Percentiles rank a stretch among this genome's conserved stretches.
phyloP scores from a whole-genome alignment of 2,888 invertebrate genomes.

The Apotomis capreana region DNA sequence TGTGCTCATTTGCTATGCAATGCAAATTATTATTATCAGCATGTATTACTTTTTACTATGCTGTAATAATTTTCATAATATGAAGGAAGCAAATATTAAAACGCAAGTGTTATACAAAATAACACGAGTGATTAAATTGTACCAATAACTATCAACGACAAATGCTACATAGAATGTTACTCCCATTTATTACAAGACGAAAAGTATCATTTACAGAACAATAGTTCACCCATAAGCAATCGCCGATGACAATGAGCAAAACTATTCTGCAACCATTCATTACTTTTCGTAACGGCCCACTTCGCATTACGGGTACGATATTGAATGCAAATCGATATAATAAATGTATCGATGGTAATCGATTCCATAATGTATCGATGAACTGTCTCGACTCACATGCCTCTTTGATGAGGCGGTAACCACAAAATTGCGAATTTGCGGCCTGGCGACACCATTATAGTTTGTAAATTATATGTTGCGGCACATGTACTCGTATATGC shows the following conservation, averaged over 20 bases:
- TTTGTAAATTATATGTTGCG: slow-evolving; percentile 34
- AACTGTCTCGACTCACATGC: slow-evolving; percentile 30
- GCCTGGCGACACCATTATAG: slow-evolving; percentile 37
- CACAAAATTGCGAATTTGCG: slow-evolving; percentile 42
- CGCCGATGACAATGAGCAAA: slow-evolving; percentile 40
- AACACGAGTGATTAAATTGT: not conserved
- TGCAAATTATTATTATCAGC: too few relatives aligned
- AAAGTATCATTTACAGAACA: slow-evolving; percentile 47
- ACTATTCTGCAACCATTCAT: slow-evolving; percentile 44
- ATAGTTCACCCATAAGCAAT: slow-evolving; percentile 49
- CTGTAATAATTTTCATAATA: too few relatives aligned
- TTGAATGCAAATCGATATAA: slow-evolving; percentile 41
- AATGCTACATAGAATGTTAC: not conserved
- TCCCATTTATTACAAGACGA: slow-evolving; percentile 41
- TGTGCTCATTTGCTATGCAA: too few relatives aligned
- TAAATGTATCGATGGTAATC: slow-evolving; percentile 36
- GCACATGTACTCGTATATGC: not conserved
- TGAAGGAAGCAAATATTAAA: too few relatives aligned
- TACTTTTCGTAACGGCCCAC: slow-evolving; percentile 42
- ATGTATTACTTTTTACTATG: too few relatives aligned
- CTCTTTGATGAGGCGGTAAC: slow-evolving; percentile 37
- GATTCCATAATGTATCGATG: slow-evolving; percentile 29
- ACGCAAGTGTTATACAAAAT: not conserved
- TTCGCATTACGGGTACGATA: slow-evolving; percentile 36
- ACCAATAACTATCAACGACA: not conserved